These are phyloP conservation scores for Caenorhabditis sp. DNA, from an alignment of 2,888 invertebrate species.

Conservation along the genomic window DNA sequence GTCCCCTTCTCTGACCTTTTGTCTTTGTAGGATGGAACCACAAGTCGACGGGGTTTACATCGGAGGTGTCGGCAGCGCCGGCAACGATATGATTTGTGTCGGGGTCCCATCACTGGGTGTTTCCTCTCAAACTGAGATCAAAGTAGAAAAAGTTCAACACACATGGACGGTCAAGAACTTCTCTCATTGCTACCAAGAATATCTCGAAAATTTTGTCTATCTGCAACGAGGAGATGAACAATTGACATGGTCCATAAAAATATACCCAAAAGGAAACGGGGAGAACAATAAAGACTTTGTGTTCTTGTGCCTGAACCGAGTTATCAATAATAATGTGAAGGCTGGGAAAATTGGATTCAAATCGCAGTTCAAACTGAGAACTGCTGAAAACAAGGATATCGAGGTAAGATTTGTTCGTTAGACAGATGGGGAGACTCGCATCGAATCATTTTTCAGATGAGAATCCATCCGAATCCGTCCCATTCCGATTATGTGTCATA, in stretches of 20 bases:
- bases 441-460: conserved; percentile 70
- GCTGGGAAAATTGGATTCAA: conserved; percentile 80
- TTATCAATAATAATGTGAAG: conserved; percentile 71
- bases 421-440: too few species aligned
- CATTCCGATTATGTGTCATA: conserved; percentile 83
- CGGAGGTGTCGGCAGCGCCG: conserved; percentile 45
- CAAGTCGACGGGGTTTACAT: conserved; percentile 54
- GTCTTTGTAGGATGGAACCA: conserved; percentile 52
- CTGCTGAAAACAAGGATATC: conserved; percentile 83
- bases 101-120: conserved; percentile 63
- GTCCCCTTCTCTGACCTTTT: not conserved
- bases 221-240: conserved; percentile 78
- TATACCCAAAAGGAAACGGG: conserved; percentile 83
- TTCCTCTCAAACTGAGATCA: conserved; percentile 83
- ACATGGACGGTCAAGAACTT: conserved; percentile 84
- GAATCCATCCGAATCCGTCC: conserved; percentile 83
- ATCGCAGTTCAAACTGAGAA: conserved; percentile 82
- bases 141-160: conserved; percentile 83
- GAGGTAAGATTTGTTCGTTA: conserved; percentile 68
- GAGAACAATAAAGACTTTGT: conserved; percentile 84
- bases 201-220: conserved; percentile 82
- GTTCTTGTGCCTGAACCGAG: conserved; percentile 83
- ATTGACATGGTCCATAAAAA: conserved; percentile 83
- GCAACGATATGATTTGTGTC: conserved; percentile 34
- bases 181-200: conserved; percentile 83